Base-by-base conservation (phyloP, 1,140 invertebrate genomes). In the Aphidius gifuensis region DNA sequence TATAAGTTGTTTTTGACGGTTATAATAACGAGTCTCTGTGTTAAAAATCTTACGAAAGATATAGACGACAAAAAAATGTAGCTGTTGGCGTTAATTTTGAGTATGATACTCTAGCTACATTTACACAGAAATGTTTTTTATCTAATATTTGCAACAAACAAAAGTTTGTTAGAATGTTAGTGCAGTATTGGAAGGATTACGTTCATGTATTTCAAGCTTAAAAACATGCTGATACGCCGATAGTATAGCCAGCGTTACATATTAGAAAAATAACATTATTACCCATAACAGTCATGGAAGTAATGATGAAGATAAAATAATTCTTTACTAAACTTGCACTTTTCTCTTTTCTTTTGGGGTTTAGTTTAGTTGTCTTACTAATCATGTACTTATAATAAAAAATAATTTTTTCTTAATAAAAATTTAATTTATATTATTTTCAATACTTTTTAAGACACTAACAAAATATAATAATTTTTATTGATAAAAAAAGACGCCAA, bases 331-430 rank as follows among this genome's bases (percentile, higher is more conserved):
- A n/a, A n/a, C n/a, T n/a, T n/a, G n/a, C n/a, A n/a, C n/a, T n/a
- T n/a, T n/a, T n/a, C n/a, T n/a, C n/a, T n/a, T n/a, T n/a, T n/a
- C n/a, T n/a, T n/a, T n/a, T n/a, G n/a, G n/a, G n/a, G n/a, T n/a
- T n/a, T n/a, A n/a, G 44, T 45, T n/a, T 58, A 4, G 21, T 58
- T 9, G 56, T 58, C 9, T 43, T 58, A n/a, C 42, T 58, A 11
- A 58, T 58, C 44, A 40, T 40, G 39, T n/a, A n/a, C n/a, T n/a
- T n/a, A n/a, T n/a, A n/a, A n/a, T n/a, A n/a, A n/a, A n/a, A n/a
- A n/a, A n/a, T n/a, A n/a, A n/a, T n/a, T n/a, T n/a, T n/a, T n/a
- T n/a, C n/a, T n/a, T n/a, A n/a, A n/a, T n/a, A n/a, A n/a, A n/a
- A n/a, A n/a, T n/a, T n/a, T n/a, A n/a, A n/a, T n/a, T n/a, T n/a